Percentiles rank a stretch among this genome's conserved stretches.
phyloP scores from a whole-genome alignment of 2,797 vertebrate species.

The Prunella strophiata region DNA sequence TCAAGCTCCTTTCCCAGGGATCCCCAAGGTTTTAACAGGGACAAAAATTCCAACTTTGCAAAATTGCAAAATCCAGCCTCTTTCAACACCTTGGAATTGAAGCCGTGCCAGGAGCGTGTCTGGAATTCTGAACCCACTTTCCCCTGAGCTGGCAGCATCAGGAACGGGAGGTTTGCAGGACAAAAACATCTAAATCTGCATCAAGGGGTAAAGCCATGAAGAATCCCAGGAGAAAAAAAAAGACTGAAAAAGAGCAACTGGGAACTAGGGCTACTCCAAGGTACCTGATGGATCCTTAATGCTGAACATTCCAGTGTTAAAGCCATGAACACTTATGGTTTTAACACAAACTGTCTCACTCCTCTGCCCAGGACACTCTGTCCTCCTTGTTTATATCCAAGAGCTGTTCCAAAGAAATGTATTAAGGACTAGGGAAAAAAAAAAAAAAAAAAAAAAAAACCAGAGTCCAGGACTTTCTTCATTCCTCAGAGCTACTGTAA shows the following conservation, averaged over 20 bases:
- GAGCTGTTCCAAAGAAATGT: constrained; percentile 35
- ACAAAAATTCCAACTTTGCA: background rate
- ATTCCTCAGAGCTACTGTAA: constrained; percentile 15
- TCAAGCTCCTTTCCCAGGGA: constrained; percentile 28
- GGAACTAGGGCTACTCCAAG: background rate
- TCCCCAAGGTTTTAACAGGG: constrained; percentile 15
- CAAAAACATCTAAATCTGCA: background rate
- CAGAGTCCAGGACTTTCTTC: background rate
- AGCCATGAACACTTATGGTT: background rate
- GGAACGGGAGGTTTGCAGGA: background rate
- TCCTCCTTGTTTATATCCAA: background rate
- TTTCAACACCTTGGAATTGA: background rate
- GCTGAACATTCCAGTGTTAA: background rate
- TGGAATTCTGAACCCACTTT: background rate
- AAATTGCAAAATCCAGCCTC: background rate
- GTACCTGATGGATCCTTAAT: background rate
- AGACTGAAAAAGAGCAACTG: background rate
- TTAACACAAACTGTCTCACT: background rate
- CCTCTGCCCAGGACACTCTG: constrained; percentile 48
- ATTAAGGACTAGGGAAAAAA: background rate
- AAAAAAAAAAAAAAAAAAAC: background rate
- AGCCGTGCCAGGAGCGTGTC: background rate
- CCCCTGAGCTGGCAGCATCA: background rate
- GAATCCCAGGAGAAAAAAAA: background rate
- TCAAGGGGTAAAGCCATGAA: background rate